Conservation (phyloP, 2,888 invertebrate genomes). For the Tethea ocularis region DNA sequence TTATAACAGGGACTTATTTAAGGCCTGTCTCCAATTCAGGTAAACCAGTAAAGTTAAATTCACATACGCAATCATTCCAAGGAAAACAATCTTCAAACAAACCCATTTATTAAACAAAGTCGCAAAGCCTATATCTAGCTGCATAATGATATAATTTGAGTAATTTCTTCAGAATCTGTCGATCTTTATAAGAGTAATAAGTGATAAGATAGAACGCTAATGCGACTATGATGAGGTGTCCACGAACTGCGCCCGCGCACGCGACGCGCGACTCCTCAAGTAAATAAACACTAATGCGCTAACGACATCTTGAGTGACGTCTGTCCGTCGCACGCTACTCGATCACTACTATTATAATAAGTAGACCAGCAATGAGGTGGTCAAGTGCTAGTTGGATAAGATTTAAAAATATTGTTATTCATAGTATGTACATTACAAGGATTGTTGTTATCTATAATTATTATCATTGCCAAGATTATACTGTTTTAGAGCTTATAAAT, state of each 20-base stretch:
- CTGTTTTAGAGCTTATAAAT: no score
- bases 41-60: background rate
- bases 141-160: background rate
- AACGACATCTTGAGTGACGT: constrained; percentile 5
- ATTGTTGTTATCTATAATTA: no score
- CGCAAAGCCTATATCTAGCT: background rate
- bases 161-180: background rate
- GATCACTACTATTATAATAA: constrained; percentile 12
- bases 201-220: constrained; percentile 13
- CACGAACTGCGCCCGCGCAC: background rate
- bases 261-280: background rate
- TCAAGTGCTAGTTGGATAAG: background rate
- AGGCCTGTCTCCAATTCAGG: no score
- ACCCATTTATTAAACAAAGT: background rate
- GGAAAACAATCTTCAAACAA: background rate
- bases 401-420: no score
- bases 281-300: constrained; percentile 7
- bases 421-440: no score
- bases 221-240: constrained; percentile 16
- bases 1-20: no score
- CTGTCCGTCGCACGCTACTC: background rate
- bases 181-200: constrained; percentile 9
- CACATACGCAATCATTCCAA: background rate
- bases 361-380: background rate
- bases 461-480: no score